Percentiles rank a stretch among this genome's conserved stretches.
Conservation (phyloP, 1,140 invertebrate species). For the Dolichoris vasculosae region DNA sequence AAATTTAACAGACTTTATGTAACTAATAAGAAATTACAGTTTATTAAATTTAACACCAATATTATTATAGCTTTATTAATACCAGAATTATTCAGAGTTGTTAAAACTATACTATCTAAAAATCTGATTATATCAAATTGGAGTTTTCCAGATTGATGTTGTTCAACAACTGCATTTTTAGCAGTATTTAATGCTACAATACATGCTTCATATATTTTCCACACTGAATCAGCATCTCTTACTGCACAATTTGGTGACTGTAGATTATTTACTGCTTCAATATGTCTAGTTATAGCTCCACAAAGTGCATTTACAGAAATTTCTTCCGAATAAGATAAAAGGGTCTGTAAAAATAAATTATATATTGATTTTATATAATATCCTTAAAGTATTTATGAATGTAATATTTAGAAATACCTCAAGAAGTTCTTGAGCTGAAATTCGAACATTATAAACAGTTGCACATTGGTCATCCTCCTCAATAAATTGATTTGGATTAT, state of each 20-base stretch:
- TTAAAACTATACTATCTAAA: conserved; percentile 77
- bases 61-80: conserved; percentile 22
- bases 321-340: conserved; percentile 79
- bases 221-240: conserved; percentile 78
- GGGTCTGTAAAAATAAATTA: conserved; percentile 69
- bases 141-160: conserved; percentile 73
- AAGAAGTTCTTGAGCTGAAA: conserved; percentile 84
- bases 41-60: conserved; percentile 7
- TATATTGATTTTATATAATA: not conserved
- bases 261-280: conserved; percentile 75
- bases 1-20: conserved; percentile 19
- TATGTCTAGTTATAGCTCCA: conserved; percentile 79
- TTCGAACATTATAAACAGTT: conserved; percentile 83
- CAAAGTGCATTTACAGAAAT: conserved; percentile 78
- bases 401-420: conserved; percentile 69
- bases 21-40: not conserved
- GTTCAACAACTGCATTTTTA: conserved; percentile 77
- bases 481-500: conserved; percentile 84
- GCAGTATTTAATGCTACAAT: conserved; percentile 80
- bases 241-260: conserved; percentile 71
- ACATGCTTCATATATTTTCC: conserved; percentile 86
- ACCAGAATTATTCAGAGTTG: conserved; percentile 72
- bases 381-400: not conserved
- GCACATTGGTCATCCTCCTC: conserved; percentile 86
- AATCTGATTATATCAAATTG: conserved; percentile 83